A percentile compares a stretch with the other conserved stretches of the same genome.
Conservation (phyloP, 2,113 vertebrate species). For the Malurus cyaneus region DNA sequence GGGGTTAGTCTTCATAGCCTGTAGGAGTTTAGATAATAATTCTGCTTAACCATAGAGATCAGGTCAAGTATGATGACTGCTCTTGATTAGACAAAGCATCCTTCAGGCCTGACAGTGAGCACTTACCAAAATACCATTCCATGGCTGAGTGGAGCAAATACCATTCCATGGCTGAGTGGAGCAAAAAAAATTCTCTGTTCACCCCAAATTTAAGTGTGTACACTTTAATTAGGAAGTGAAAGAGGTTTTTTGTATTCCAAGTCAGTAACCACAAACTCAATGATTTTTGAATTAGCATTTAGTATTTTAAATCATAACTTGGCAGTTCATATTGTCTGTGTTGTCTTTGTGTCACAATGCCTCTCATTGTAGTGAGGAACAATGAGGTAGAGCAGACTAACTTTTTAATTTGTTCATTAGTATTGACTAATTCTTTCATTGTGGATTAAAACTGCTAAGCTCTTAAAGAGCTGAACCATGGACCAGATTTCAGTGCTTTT, state of each 20-base stretch:
- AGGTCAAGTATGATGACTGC: neutral
- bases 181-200: neutral
- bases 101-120: neutral
- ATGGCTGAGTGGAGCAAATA: neutral
- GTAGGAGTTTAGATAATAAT: neutral
- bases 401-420: neutral
- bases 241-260: neutral
- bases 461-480: neutral
- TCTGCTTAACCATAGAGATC: neutral
- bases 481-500: neutral
- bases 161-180: neutral
- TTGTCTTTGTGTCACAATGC: neutral
- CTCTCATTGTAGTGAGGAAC: neutral
- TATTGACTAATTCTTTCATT: neutral
- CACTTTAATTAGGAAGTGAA: neutral
- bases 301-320: conserved; percentile 19
- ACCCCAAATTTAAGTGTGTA: neutral
- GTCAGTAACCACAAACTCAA: neutral
- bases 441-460: neutral
- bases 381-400: neutral
- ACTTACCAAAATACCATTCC: neutral
- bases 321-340: neutral
- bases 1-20: neutral
- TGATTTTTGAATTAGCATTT: neutral
- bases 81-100: neutral